A percentile compares a stretch with the other conserved stretches of the same genome.
These are phyloP conservation scores for Raillietiella orientalis DNA, from an alignment of 2,888 invertebrate species.

Conservation along the genomic window DNA sequence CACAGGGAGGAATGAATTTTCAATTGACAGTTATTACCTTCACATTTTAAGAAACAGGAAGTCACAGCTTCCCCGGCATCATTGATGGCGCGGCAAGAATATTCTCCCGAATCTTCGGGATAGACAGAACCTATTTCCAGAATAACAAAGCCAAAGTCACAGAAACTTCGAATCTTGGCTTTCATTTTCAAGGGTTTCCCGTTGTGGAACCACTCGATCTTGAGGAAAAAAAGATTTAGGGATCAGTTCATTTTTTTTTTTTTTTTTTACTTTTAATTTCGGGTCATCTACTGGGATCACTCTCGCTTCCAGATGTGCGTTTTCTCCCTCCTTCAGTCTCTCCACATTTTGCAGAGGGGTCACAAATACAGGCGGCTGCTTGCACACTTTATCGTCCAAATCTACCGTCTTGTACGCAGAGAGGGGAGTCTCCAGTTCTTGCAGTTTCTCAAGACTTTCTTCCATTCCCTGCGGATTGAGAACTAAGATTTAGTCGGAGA, in stretches of 20 bases:
- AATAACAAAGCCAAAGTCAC: constrained; percentile 90
- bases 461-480: constrained; percentile 61
- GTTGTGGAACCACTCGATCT: constrained; percentile 84
- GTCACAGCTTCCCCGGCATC: constrained; percentile 60
- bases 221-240: constrained; percentile 7
- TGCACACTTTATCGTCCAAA: no score
- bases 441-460: constrained; percentile 71
- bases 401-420: no score
- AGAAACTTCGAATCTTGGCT: constrained; percentile 77
- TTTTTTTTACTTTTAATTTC: constrained; percentile 28
- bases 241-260: neutral
- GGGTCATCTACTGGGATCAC: constrained; percentile 68
- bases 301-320: constrained; percentile 46
- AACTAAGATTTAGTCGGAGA: no score
- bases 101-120: constrained; percentile 60
- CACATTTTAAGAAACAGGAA: constrained; percentile 10
- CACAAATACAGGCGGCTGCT: constrained; percentile 67
- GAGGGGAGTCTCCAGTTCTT: constrained; percentile 65
- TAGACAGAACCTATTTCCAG: constrained; percentile 89
- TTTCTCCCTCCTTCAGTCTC: constrained; percentile 60
- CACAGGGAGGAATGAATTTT: no score
- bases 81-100: constrained; percentile 41
- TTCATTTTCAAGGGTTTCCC: constrained; percentile 60
- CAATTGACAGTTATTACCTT: no score
- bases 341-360: constrained; percentile 60